Evolutionary conservation across 2,797 vertebrate genomes (phyloP), one percentile per base, ranked within the genome.

Genomic region (Ficedula albicollis): DNA sequence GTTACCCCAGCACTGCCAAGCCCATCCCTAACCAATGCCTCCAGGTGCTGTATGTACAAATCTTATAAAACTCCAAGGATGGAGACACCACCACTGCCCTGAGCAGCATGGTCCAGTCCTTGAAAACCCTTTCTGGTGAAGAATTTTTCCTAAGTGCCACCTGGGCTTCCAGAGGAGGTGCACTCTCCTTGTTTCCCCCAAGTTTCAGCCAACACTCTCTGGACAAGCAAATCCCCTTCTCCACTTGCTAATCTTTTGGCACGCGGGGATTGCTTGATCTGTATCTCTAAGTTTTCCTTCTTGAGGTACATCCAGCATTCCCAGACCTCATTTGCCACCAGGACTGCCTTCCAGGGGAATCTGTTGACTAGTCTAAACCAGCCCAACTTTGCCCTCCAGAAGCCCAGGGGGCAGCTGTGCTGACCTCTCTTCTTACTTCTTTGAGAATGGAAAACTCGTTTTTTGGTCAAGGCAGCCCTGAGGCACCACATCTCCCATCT

Each of bases 241-340:
- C 4, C 19, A 5, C 23, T 29, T 19, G 48, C 7, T n/a, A 6
- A 48, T 22, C 6, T 43, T 36, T 20, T 36, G 30, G 19, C 9
- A 49, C 0, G 0, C 5, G 18, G 13, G 13, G 15, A 17, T 0
- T 13, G 22, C 6, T 21, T 34, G 18, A 27, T 30, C 26, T 54
- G 5, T 14, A 32, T 8, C 20, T 38, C 13, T 9, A 17, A 12
- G 1, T 44, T 69, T 83, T 32, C 29, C 8, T 56, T 44, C 32
- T 30, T 34, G 17, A 29, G 15, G 23, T 21, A 18, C 15, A 25
- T 11, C 14, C 17, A 26, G 5, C 3, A 21, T 38, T 56, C 49
- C 23, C n/a, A 36, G 16, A 21, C 13, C 49, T 27, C 9, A 15
- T 29, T 43, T 27, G 15, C 13, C 41, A 16, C 8, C 23, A 49